Evolutionary conservation across 1,140 invertebrate species (phyloP).

Genomic region (Psix sp.): DNA sequence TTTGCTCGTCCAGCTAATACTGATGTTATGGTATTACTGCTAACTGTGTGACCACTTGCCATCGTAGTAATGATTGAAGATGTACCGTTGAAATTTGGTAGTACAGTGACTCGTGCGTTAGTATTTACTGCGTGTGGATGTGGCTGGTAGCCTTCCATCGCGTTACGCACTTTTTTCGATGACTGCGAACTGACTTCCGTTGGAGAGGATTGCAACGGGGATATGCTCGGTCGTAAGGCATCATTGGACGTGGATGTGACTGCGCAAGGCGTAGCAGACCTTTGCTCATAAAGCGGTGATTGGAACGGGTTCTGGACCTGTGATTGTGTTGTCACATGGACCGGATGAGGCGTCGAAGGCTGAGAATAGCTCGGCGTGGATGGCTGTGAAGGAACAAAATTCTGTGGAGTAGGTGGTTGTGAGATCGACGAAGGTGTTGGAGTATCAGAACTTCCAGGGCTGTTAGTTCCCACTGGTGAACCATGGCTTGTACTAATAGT

Average conservation of each 20-base stretch:
- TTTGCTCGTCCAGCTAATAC: constrained; percentile 85
- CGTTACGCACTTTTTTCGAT: constrained; percentile 57
- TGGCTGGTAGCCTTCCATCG: constrained; percentile 70
- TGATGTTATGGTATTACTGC: constrained; percentile 86
- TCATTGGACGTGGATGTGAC: constrained; percentile 57
- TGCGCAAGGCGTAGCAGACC: constrained; percentile 65
- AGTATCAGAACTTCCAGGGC: constrained; percentile 72
- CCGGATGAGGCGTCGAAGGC: constrained; percentile 70
- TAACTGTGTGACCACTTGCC: constrained; percentile 85
- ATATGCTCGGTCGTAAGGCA: constrained; percentile 55
- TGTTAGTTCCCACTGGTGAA: constrained; percentile 79
- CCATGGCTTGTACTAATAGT: constrained; percentile 86
- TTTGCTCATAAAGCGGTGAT: constrained; percentile 62
- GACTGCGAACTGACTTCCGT: constrained; percentile 53
- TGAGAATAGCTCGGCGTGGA: constrained; percentile 74
- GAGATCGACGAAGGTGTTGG: constrained; percentile 68
- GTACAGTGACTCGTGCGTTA: constrained; percentile 69
- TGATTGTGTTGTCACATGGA: constrained; percentile 36
- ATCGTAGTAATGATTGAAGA: constrained; percentile 82
- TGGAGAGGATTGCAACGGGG: constrained; percentile 61
- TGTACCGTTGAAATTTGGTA: constrained; percentile 60
- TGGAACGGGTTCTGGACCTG: constrained; percentile 63
- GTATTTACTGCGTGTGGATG: constrained; percentile 71
- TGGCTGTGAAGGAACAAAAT: constrained; percentile 71
- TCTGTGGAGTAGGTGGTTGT: constrained; percentile 72